Percentiles rank a stretch among this genome's conserved stretches.
Evolutionary conservation across 1,140 invertebrate species (phyloP).

Genomic region (Drosophila sulfurigaster): DNA sequence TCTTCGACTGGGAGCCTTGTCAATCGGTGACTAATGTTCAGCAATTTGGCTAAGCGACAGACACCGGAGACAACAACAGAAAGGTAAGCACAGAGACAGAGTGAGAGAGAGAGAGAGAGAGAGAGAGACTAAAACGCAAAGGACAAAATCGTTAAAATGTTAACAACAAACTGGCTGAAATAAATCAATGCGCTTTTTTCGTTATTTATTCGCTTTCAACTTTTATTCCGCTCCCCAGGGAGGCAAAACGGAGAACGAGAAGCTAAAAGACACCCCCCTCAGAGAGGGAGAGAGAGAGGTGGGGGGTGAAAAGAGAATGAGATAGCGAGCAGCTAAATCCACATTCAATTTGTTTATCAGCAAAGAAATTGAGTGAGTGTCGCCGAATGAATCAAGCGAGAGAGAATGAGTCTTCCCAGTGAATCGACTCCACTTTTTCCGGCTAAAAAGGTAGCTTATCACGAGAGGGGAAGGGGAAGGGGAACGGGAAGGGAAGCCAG

Average conservation of each 20-base stretch:
- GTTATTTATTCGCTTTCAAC: constrained; percentile 81
- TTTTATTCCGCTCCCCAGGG: constrained; percentile 65
- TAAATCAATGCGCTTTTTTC: constrained; percentile 78
- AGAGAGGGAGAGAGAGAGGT: too few species aligned
- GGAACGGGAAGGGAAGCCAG: not conserved
- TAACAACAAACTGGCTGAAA: constrained; percentile 80
- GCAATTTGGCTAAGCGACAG: constrained; percentile 83
- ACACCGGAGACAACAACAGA: constrained; percentile 57
- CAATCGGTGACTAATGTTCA: constrained; percentile 82
- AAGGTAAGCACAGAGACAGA: constrained; percentile 1
- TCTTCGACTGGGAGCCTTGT: constrained; percentile 62
- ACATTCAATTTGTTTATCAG: constrained; percentile 82
- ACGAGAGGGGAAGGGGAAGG: not conserved
- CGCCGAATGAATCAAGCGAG: constrained; percentile 75
- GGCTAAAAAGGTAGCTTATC: too few species aligned
- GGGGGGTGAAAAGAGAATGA: too few species aligned
- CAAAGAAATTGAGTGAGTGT: constrained; percentile 78
- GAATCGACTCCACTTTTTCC: not conserved
- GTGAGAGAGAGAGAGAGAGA: not conserved
- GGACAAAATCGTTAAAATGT: constrained; percentile 83
- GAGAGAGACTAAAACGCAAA: constrained; percentile 63
- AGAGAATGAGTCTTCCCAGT: constrained; percentile 2
- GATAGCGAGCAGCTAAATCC: constrained; percentile 40
- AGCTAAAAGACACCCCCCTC: too few species aligned
- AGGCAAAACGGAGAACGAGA: not conserved